Evolutionary conservation across 2,888 invertebrate genomes (phyloP), one percentile per base, ranked within the genome.

Genomic region (Drosophila parthenogenetica): DNA sequence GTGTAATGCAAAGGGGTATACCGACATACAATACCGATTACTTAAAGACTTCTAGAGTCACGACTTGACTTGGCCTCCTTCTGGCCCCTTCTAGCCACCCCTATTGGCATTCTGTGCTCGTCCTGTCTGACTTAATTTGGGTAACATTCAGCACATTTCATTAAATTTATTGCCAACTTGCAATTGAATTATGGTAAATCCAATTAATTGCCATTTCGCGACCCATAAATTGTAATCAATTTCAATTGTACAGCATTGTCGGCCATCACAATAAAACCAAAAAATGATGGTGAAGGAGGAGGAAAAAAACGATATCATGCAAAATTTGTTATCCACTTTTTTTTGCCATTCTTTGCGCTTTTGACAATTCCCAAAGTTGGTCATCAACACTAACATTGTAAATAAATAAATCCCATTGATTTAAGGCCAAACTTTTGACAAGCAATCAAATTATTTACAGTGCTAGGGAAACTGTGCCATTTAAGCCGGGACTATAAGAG

Each of bases 141-240:
- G 50, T 54, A 61, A 59, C 77, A 77, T 77, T 77, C 77, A 76
- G 58, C 57, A 65, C 60, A 73, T 73, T 73, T 76, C 73, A 77
- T 77, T 77, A 69, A 76, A 76, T 76, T 76, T 77, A 73, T 76
- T 76, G 65, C 69, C 75, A 76, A 76, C 73, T 77, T 69, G 64
- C 77, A 76, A 76, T 76, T 76, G 77, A 77, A 77, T 76, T 76
- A 76, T 76, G 77, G 68, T 69, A 65, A 76, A 76, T 76, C 77
- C 77, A 77, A 76, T 76, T 76, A 76, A 76, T 77, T 77, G 77
- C 48, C 73, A 69, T 65, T 77, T 73, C 77, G 77, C 77, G 68
- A 73, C 69, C 69, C 58, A 76, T 77, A 73, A 76, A 76, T 77
- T 76, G 75, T 76, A 76, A 76, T 76, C 77, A 76, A 77, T 76